Base-by-base conservation (phyloP, 2,888 invertebrate genomes). In the Tetropium fuscum region DNA sequence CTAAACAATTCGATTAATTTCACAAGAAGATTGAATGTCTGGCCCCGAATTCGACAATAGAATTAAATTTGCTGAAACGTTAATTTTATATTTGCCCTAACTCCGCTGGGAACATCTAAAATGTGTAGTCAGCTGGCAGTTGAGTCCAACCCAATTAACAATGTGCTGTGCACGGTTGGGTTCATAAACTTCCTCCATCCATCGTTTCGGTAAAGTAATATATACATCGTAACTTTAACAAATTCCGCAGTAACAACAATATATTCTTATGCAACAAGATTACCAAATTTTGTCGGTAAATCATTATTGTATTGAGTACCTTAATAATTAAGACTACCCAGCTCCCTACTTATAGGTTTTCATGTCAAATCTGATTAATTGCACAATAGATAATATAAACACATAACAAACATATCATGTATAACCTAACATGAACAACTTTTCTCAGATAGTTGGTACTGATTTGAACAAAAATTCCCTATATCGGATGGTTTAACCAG, bases 71-170 rank as follows among this genome's bases (percentile, higher is more conserved):
- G 11, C 32, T 47, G 47, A 47, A 47, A 47, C 20, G 47, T 30
- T 47, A 47, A 32, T 18, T 32, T 11, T 45, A 19, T 11, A 41
- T 11, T 19, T 47, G 47, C 13, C 11, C 11, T 4, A n/a, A n/a
- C 11, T 16, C 30, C 11, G 3, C 32, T 18, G 47, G 6, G 47
- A 47, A 18, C 34, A 47, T 34, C 47, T 10, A 18, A 47, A 47
- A 47, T 32, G 47, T 47, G 18, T 19, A 47, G 32, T 34, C 47
- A 47, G 32, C 32, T 32, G 30, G 18, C 45, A 11, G 18, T 30
- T 18, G 16, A 32, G 47, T 47, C 19, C 47, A 19, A 47, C 19
- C 32, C 32, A 19, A 47, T 47, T 47, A 47, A 45, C 10, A 45
- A 22, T 22, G 41, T 41, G 41, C 13, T 47, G 47, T 47, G 47